Base-by-base conservation (phyloP, 2,113 vertebrate species). In the Hydrochoerus hydrochaeris region DNA sequence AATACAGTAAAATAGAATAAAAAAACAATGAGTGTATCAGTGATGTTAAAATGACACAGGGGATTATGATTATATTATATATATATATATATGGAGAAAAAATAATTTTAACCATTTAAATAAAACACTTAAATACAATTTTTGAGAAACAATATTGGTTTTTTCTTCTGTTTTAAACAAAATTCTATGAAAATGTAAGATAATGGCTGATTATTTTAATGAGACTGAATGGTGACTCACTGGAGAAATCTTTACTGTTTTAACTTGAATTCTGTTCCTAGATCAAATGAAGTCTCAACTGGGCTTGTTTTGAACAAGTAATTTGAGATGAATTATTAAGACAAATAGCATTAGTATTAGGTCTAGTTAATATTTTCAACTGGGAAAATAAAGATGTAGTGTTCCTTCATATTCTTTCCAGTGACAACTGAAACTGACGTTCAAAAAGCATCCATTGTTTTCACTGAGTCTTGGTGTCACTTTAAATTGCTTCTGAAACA, bases 401-500 rank as follows among this genome's bases (percentile, higher is more conserved):
- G 38, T 26, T 57, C 26, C 78, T 92, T 95, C 49, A n/a, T 11
- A 88, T 63, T 75, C 26, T 96, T 75, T 77, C 20, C 88, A 26
- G 49, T 90, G 63, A 94, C 71, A 85, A 65, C 17, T 52, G 41
- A 85, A 95, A 85, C 14, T 77, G 46, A 78, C 86, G 77, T 88
- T 94, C 75, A 92, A 22, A 88, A 97, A 85, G 41, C 41, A 85
- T 58, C 11, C 49, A 71, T 38, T 95, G 35, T 85, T 94, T 38
- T 91, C 90, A 91, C 52, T 93, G 54, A 95, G 38, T 44, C 32
- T 95, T 95, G 78, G 49, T 83, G 52, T 60, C 54, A 67, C 65
- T 85, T 95, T 91, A 91, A 83, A 97, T 83, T 58, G 46, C 83
- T 86, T 85, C n/a, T 83, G 58, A 71, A 67, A 90, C 19, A 85